phyloP scores from a whole-genome alignment of 2,888 invertebrate species.

The Mylabris sibirica region DNA sequence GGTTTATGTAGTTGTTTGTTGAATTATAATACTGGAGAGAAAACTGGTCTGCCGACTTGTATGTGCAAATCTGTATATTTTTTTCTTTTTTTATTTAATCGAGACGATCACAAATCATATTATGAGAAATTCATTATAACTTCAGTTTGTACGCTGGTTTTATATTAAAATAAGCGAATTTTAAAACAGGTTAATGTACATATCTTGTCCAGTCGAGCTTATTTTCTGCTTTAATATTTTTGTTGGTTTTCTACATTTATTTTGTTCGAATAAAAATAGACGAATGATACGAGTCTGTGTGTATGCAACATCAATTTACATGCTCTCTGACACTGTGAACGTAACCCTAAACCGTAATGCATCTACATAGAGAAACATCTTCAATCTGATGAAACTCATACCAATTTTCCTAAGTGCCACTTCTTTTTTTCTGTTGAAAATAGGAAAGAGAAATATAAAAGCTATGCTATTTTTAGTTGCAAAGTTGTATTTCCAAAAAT shows the following conservation, averaged over 20 bases:
- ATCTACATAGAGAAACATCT: neutral
- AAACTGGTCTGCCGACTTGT: constrained; percentile 2
- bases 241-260: neutral
- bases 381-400: constrained; percentile 10
- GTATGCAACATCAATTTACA: constrained; percentile 4
- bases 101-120: neutral
- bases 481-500: neutral
- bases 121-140: neutral
- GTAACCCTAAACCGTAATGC: constrained; percentile 2
- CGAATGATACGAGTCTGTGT: neutral
- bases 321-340: neutral
- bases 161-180: neutral
- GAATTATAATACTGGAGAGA: neutral
- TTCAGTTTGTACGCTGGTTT: too few relatives aligned
- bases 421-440: neutral
- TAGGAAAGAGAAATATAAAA: neutral
- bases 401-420: constrained; percentile 10
- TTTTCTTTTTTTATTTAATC: neutral
- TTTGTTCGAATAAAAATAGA: neutral
- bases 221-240: neutral
- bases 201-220: neutral
- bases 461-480: neutral
- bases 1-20: neutral
- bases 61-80: neutral
- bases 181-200: neutral